These are phyloP conservation scores for Netelia melanura DNA, from an alignment of 2,888 invertebrate genomes.

Conservation along the genomic window DNA sequence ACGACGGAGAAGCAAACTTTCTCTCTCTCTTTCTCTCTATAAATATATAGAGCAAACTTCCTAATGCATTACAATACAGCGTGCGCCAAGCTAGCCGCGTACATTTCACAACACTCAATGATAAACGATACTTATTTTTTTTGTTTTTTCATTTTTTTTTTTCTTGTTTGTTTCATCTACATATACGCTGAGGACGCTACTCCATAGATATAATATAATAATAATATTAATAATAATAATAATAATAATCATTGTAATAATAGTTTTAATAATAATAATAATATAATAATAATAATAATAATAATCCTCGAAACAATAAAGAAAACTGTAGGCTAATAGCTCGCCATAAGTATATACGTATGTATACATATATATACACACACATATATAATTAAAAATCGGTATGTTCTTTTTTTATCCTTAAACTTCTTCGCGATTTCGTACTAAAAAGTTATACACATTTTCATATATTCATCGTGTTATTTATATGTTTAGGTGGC, in stretches of 20 bases:
- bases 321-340: constrained; percentile 67
- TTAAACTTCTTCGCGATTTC: constrained; percentile 56
- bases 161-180: constrained; percentile 68
- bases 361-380: constrained; percentile 39
- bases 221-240: constrained; percentile 21
- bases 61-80: constrained; percentile 66
- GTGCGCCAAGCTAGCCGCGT: constrained; percentile 69
- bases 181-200: constrained; percentile 60
- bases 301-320: constrained; percentile 67
- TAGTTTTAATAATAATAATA: constrained; percentile 30
- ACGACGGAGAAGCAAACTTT: constrained; percentile 6
- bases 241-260: constrained; percentile 66
- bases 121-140: constrained; percentile 68
- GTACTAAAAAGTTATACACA: constrained; percentile 61
- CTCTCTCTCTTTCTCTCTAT: constrained; percentile 26
- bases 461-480: constrained; percentile 44
- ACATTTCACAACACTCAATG: constrained; percentile 72
- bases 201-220: constrained; percentile 18
- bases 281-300: constrained; percentile 50
- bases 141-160: constrained; percentile 66
- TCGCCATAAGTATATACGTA: constrained; percentile 69
- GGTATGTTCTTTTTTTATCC: constrained; percentile 49
- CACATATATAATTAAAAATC: constrained; percentile 66
- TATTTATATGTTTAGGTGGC: constrained; percentile 26
- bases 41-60: constrained; percentile 32